Evolutionary conservation across 2,888 invertebrate species (phyloP), one percentile per base, ranked within the genome.

Genomic region (Brachyopa scutellaris): DNA sequence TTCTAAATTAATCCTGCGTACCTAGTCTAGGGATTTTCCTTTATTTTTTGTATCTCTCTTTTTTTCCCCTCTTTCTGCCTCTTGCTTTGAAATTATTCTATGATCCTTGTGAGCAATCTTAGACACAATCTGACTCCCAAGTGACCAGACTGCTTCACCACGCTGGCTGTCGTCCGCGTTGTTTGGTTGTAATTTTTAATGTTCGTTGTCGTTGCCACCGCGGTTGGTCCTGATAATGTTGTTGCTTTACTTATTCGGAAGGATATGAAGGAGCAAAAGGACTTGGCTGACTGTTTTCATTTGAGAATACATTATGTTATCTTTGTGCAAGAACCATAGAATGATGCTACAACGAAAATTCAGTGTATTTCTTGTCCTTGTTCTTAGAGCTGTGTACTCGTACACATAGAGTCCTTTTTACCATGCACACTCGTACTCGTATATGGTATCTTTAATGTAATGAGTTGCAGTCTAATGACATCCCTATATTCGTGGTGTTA

Each of bases 291-390:
- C 82, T 77, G 66, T 66, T 77, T 77, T 77, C 82, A 77, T 82
- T 72, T 72, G 77, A 77, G 77, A 82, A 77, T 82, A 77, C 82
- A 82, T 82, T n/a, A n/a, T n/a, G n/a, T 77, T 82, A 82, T 82
- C 77, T 82, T 82, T 77, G 70, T 82, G 77, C 77, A 77, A 53
- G 64, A 42, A 77, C 62, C 82, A 72, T 77, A 61, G 38, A n/a
- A n/a, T n/a, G n/a, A 40, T 72, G 62, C 64, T 66, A 57, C 69
- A 70, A 31, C 45, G n/a, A 47, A 42, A 62, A 23, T 23, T 4
- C 19, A 51, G 51, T 59, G 45, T 49, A 19, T 53, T 66, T 76
- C 74, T 70, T 53, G 76, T 76, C 51, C 80, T 74, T 69, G 79
- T 74, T 55, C 36, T 53, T 26, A 26, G 31, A 69, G 59, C 59